Base-by-base conservation (phyloP, 1,140 invertebrate species). In the Anadara kagoshimensis region DNA sequence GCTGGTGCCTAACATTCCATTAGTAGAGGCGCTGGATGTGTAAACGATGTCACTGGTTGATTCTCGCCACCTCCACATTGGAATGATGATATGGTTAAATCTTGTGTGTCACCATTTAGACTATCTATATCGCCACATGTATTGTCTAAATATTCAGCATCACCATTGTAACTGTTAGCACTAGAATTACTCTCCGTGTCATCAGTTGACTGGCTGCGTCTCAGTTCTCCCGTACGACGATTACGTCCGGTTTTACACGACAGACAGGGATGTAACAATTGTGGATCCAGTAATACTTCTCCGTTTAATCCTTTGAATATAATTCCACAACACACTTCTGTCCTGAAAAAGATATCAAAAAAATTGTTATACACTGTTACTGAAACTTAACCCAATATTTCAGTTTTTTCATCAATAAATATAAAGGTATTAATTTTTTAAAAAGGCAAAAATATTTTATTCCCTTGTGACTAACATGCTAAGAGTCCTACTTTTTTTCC, bases 241-340 rank as follows among this genome's bases (percentile, higher is more conserved):
- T 63, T 63, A 43, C 53, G 64, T 18, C 62, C 63, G 20, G 76
- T 77, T 10, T 59, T 51, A 70, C 83, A 83, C 7, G 64, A 71
- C 24, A 63, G 74, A 80, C 93, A 94, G 2, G 93, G 93, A 78
- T 92, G 93, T 57, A 93, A 84, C 47, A 92, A 90, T 57, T 91
- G 88, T 20, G 91, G 90, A 83, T 94, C 93, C 5, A 94, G 88
- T 29, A 94, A 87, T 0, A 94, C 90, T 84, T 93, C 93, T 22
- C 92, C 92, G 80, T 91, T 91, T 26, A 90, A 91, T 11, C 93
- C 93, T 78, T 91, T 92, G 83, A 93, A 94, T 73, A 95, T 93
- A 20, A 91, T 92, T 20, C 94, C 94, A 87, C 94, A 94, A 83
- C 94, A 95, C 63, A 94, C 91, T 54, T 90, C 90, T 80, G 94